Evolutionary conservation across 1,140 invertebrate species (phyloP).

Genomic region (Drosophila ohnishii): DNA sequence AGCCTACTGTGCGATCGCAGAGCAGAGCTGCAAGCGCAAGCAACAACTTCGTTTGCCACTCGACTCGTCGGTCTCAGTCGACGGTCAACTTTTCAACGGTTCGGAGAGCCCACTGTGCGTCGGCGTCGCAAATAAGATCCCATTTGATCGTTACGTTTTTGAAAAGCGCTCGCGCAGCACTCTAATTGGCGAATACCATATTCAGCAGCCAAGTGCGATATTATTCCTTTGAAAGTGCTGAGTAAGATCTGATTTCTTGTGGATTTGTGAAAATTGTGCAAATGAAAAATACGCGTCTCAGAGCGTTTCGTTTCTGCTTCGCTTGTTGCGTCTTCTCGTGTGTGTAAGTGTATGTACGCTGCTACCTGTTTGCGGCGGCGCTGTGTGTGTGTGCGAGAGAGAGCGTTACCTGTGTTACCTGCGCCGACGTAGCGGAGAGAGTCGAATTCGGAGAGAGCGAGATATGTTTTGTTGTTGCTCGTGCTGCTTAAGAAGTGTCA

Average conservation of each 20-base stretch:
- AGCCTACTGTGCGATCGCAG: slow-evolving; percentile 33
- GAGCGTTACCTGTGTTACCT: slow-evolving; percentile 48
- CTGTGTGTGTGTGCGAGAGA: slow-evolving; percentile 36
- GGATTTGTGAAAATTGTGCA: slow-evolving; percentile 42
- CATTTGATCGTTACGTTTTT: slow-evolving; percentile 14
- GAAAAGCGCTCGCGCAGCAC: slow-evolving; percentile 18
- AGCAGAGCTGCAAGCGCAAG: slow-evolving; percentile 34
- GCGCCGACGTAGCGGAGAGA: slow-evolving; percentile 38
- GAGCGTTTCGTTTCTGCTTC: slow-evolving; percentile 65
- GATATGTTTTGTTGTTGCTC: slow-evolving; percentile 14
- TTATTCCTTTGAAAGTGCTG: slow-evolving; percentile 9
- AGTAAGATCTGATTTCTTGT: slow-evolving; percentile 17
- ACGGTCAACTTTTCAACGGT: slow-evolving; percentile 61
- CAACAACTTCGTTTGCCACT: slow-evolving; percentile 55
- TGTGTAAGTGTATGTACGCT: slow-evolving; percentile 44
- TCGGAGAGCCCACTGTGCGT: slow-evolving; percentile 12
- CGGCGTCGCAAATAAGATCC: slow-evolving; percentile 44
- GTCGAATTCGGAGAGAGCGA: slow-evolving; percentile 4
- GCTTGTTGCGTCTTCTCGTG: slow-evolving; percentile 38
- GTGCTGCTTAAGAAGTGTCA: slow-evolving; percentile 64
- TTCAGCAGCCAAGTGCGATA: slow-evolving; percentile 2
- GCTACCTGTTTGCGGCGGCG: slow-evolving; percentile 70
- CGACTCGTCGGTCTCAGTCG: slow-evolving; percentile 49
- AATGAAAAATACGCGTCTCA: slow-evolving; percentile 64
- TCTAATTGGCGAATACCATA: slow-evolving; percentile 23